Base-by-base conservation (phyloP, 2,888 invertebrate genomes). In the Gortyna flavago region DNA sequence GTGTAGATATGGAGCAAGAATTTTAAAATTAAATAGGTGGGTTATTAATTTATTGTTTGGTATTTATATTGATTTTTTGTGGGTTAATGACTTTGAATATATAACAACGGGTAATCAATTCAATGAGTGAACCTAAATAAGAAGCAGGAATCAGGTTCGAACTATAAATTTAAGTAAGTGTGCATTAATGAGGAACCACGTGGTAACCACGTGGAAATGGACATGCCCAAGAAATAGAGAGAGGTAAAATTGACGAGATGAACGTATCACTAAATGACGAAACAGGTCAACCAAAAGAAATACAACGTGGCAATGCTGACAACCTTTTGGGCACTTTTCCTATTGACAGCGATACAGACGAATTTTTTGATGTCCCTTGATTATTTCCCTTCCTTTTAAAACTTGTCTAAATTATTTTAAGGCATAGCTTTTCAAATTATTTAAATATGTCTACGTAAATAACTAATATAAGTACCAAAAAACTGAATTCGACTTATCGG, bases 31-130 rank as follows among this genome's bases (percentile, higher is more conserved):
- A 74, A 73, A 77, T 73, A 71, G 61, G 21, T 51, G 2, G 41
- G 48, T 83, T 85, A 75, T 85, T 69, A 80, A 74, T 70, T 79
- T 54, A 51, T 80, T 80, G 48, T 69, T 69, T 68, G n/a, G 32
- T 71, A 59, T 67, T 66, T 41, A 25, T 67, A 48, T 61, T 70
- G 29, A 13, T n/a, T 71, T 84, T 67, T 80, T 62, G 61, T 61
- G 21, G 41, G 72, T 66, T 32, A 73, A 35, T 70, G 51, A 61
- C 68, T 72, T 59, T 44, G 18, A 48, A 41, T 51, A 32, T n/a
- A 32, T 62, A 29, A 62, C 13, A 62, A 44, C 32, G 48, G 38
- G n/a, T 18, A n/a, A 65, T n/a, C 5, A 38, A 9, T 16, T n/a
- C n/a, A 41, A n/a, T 29, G 7, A 18, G 6, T 41, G n/a, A 0